Conservation (phyloP, 2,113 vertebrate species). For the Dasyurus viverrinus region DNA sequence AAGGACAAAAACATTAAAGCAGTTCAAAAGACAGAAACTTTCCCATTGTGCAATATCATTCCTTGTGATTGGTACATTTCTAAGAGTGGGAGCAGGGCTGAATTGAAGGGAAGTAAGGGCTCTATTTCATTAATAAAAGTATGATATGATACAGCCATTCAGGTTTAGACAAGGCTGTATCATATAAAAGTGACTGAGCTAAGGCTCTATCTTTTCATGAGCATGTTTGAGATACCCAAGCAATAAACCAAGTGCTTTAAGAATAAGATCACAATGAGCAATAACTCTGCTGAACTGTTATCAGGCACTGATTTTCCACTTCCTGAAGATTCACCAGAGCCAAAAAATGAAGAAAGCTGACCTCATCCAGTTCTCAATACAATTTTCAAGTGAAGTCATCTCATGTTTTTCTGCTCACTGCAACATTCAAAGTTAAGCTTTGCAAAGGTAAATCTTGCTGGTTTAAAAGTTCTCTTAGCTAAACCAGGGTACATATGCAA, state of each 20-base stretch:
- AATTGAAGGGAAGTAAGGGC: background rate
- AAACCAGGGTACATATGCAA: background rate
- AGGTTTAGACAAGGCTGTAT: background rate
- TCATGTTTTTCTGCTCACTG: background rate
- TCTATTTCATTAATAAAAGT: background rate
- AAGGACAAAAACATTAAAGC: background rate
- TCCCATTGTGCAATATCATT: background rate
- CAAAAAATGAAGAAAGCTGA: background rate
- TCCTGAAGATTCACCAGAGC: background rate
- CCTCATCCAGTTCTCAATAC: background rate
- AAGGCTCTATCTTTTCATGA: background rate
- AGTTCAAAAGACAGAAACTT: background rate
- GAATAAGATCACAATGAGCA: background rate
- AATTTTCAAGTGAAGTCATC: background rate
- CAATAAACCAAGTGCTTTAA: background rate
- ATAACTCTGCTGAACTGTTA: background rate
- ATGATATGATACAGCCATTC: background rate
- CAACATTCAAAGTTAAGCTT: background rate
- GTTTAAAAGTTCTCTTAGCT: background rate
- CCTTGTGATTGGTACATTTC: background rate
- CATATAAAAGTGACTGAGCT: background rate
- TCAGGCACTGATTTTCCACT: background rate
- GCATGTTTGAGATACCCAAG: background rate
- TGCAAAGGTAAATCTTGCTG: background rate
- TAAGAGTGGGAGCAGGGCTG: background rate